Base-by-base conservation (phyloP, 2,888 invertebrate species). In the Andrena fulva region DNA sequence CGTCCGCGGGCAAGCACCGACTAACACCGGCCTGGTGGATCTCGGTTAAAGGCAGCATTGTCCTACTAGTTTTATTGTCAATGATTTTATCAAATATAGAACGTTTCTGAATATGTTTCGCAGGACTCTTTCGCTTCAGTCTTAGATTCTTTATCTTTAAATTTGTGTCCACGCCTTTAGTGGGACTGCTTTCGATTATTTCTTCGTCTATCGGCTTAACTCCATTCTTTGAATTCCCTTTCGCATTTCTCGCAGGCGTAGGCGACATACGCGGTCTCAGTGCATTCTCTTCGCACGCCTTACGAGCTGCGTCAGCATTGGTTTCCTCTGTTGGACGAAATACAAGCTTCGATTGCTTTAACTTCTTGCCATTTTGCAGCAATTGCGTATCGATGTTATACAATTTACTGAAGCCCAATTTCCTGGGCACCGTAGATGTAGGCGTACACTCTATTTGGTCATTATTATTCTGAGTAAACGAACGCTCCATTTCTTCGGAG, bases 301-400 rank as follows among this genome's bases (percentile, higher is more conserved):
- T 24, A 31, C 20, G 16, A 48, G 12, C 62, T 33, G 69, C 66
- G 12, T 85, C 54, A 68, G 90, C 85, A 16, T 75, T 67, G 33
- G 87, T 86, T 63, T 84, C 60, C n/a, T 85, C 68, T 0, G 77
- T 42, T 67, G 84, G 85, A 67, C 87, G 66, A 31, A 92, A 76
- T 33, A 87, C 29, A 31, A 92, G 85, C 33, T 80, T 91, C 3
- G 91, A 84, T 71, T 93, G 93, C 60, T 85, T 90, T 3, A 90
- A 59, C 68, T 85, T 90, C 70, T 90, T 91, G 2, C 91, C 90
- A 68, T 77, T 80, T 2, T 78, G 56, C 7, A 82, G 71, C 24
- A 87, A 66, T 48, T 80, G 87, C 10, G 78, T 88, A 29, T 91
- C 87, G 2, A 88, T 80, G 78, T 84, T 80, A 27, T 81, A 71